Evolutionary conservation across 1,140 invertebrate genomes (phyloP), one percentile per base, ranked within the genome.

Genomic region (Popillia japonica): DNA sequence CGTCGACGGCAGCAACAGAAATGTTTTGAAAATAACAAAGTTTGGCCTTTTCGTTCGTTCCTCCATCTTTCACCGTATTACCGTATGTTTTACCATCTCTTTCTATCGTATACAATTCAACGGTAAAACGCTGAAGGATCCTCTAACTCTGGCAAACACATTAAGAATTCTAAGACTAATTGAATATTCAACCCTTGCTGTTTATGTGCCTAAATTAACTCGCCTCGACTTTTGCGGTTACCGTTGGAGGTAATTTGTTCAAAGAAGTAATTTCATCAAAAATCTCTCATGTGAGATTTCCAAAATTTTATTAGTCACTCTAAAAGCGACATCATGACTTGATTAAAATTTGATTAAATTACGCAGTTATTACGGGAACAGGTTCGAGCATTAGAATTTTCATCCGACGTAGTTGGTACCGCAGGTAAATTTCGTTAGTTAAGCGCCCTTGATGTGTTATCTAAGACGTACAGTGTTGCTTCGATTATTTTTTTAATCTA

Each of bases 131-230:
- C 61, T 17, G 22, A 68, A 68, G 61, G 61, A 27, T 68, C 61
- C 27, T 68, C 20, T 68, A 34, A 11, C 61, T 68, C 61, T 8
- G 1, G 72, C 72, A 41, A 74, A 74, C 41, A 74, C 72, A 74
- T 74, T 74, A 74, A 74, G 72, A 74, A 74, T 74, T 74, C 72
- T 74, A 74, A 74, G 72, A 74, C 72, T 74, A 74, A 74, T 74
- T 74, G 72, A 74, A 74, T 74, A 74, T 74, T 74, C 72, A 74
- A 74, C 72, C 72, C 72, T 74, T 74, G 72, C 34, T 74, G 72
- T 74, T 74, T 74, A 74, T 68, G 61, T 74, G 41, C 72, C 41
- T 20, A 74, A 74, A 74, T 74, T 74, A 74, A 74, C 34, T 74
- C 41, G n/a, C 11, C 27, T 34, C 72, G 72, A 74, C 72, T 74